These are phyloP conservation scores for Meloidogyne hapla DNA, from an alignment of 1,140 invertebrate species.

Conservation along the genomic window DNA sequence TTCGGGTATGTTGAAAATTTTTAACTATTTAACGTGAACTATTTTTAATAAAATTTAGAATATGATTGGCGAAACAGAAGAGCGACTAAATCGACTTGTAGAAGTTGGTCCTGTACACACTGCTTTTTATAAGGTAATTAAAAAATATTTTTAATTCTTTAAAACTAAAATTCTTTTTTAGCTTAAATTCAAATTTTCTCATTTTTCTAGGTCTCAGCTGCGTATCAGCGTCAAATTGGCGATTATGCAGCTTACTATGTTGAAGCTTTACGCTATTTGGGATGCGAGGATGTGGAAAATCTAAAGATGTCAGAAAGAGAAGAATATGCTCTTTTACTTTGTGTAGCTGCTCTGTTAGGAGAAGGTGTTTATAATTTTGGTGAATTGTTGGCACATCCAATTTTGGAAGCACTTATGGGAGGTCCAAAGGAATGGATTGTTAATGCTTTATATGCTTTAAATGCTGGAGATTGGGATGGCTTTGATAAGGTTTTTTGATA, in stretches of 20 bases:
- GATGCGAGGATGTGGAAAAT: conserved; percentile 79
- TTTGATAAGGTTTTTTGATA: conserved; percentile 70
- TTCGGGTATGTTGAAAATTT: conserved; percentile 49
- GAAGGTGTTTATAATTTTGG: conserved; percentile 96
- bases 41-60: conserved; percentile 67
- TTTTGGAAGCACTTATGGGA: conserved; percentile 79
- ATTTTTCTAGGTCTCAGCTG: conserved; percentile 71
- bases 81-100: conserved; percentile 81
- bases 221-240: conserved; percentile 81
- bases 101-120: conserved; percentile 90
- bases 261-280: conserved; percentile 87
- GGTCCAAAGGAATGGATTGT: conserved; percentile 85
- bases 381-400: conserved; percentile 90
- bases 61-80: conserved; percentile 84
- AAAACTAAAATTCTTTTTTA: too few species aligned
- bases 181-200: too few species aligned
- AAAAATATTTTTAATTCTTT: too few species aligned
- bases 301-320: conserved; percentile 64
- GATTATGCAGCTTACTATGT: conserved; percentile 90
- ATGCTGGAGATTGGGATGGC: conserved; percentile 82
- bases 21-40: conserved; percentile 14
- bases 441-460: conserved; percentile 85
- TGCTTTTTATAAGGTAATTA: conserved; percentile 83
- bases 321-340: conserved; percentile 83
- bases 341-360: conserved; percentile 86